Evolutionary conservation across 2,113 vertebrate species (phyloP).

Genomic region (Gopherus evgoodei): DNA sequence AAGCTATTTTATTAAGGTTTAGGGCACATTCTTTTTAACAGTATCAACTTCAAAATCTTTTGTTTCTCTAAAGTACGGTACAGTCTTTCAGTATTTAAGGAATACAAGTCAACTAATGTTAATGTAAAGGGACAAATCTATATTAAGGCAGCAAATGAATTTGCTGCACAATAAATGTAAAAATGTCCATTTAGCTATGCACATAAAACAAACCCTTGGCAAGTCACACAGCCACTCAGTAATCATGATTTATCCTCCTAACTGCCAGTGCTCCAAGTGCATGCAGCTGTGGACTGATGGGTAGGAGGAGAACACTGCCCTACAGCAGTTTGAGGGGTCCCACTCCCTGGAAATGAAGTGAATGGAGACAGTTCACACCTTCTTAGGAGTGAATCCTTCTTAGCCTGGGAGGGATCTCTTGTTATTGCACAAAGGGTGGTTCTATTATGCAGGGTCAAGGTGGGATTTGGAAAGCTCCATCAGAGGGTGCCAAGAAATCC

Average conservation of each 20-base stretch:
- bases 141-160: not conserved
- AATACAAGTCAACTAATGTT: not conserved
- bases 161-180: not conserved
- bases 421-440: not conserved
- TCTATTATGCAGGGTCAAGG: not conserved
- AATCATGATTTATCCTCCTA: not conserved
- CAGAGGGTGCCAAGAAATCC: not conserved
- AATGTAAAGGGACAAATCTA: accelerated
- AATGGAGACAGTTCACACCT: not conserved
- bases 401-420: not conserved
- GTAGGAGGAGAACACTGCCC: not conserved
- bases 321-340: not conserved
- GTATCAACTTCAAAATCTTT: not conserved
- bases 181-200: not conserved
- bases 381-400: not conserved
- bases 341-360: not conserved
- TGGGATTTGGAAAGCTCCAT: not conserved
- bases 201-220: not conserved
- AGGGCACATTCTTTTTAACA: not conserved
- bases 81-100: not conserved
- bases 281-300: not conserved
- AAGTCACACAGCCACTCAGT: not conserved
- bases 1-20: not conserved
- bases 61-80: not conserved
- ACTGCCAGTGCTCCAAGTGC: not conserved